phyloP scores from a whole-genome alignment of 2,888 invertebrate genomes.

The Toxonevra muliebris region DNA sequence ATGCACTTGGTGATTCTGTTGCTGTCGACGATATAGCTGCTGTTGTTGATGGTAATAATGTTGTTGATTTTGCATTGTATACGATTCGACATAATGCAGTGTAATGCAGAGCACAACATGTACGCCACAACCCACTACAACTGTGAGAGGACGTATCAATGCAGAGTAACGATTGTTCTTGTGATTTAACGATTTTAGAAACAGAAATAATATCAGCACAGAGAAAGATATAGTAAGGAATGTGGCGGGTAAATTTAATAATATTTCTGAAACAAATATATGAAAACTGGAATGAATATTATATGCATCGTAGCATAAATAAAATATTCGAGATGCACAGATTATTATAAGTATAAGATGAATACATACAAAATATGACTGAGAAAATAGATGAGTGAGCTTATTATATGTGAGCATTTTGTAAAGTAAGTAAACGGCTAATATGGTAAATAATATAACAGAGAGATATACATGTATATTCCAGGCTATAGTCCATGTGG shows the following conservation, averaged over 20 bases:
- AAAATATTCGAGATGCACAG: constrained; percentile 84
- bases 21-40: constrained; percentile 49
- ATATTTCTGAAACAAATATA: constrained; percentile 79
- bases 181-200: constrained; percentile 81
- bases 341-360: constrained; percentile 84
- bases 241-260: constrained; percentile 86
- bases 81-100: constrained; percentile 79
- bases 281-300: constrained; percentile 85
- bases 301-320: constrained; percentile 91
- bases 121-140: constrained; percentile 80
- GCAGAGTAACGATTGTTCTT: constrained; percentile 76
- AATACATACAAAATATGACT: constrained; percentile 87
- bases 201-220: constrained; percentile 83
- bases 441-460: constrained; percentile 83
- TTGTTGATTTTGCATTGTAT: constrained; percentile 60
- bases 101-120: constrained; percentile 84
- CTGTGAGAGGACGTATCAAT: constrained; percentile 79
- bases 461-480: constrained; percentile 90
- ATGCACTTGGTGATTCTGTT: constrained; percentile 47
- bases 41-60: constrained; percentile 58
- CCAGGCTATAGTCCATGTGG: constrained; percentile 87
- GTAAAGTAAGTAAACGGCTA: constrained; percentile 86
- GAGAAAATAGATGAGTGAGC: constrained; percentile 85
- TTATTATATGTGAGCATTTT: constrained; percentile 88
- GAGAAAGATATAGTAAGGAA: constrained; percentile 90